phyloP scores from a whole-genome alignment of 2,888 invertebrate species.

The Augiades crinisus region DNA sequence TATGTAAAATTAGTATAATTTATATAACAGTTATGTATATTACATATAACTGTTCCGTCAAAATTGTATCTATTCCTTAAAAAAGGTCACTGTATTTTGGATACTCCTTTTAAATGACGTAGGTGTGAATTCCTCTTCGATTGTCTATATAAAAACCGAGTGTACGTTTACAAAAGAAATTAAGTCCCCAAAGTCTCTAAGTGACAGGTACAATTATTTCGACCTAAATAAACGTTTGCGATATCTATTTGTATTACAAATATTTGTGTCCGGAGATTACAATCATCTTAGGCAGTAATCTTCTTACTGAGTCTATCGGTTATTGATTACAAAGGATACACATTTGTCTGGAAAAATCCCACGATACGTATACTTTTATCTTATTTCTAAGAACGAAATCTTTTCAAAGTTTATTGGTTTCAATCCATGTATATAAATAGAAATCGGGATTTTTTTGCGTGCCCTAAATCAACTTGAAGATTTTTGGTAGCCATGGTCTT shows the following conservation, averaged over 20 bases:
- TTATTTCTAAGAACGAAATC: not conserved
- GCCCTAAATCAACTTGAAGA: not conserved
- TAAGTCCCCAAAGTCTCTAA: not conserved
- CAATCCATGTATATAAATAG: not conserved
- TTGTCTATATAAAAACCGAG: not conserved
- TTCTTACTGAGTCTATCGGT: not conserved
- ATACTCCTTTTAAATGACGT: no score
- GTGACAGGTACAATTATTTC: not conserved
- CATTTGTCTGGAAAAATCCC: not conserved
- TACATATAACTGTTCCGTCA: no score
- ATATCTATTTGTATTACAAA: slow-evolving; percentile 1
- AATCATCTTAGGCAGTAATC: slow-evolving; percentile 1
- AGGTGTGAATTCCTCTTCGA: no score
- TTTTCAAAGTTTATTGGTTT: not conserved
- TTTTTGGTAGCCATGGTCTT: not conserved
- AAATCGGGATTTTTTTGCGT: no score
- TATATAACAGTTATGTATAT: no score
- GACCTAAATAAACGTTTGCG: not conserved
- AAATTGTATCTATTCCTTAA: no score
- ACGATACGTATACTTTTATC: not conserved
- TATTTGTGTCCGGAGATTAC: not conserved
- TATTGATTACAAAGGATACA: not conserved
- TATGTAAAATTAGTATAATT: no score
- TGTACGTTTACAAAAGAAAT: not conserved
- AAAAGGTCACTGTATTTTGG: no score